Base-by-base conservation (phyloP, 2,797 vertebrate species). In the Bovichtus variegatus region DNA sequence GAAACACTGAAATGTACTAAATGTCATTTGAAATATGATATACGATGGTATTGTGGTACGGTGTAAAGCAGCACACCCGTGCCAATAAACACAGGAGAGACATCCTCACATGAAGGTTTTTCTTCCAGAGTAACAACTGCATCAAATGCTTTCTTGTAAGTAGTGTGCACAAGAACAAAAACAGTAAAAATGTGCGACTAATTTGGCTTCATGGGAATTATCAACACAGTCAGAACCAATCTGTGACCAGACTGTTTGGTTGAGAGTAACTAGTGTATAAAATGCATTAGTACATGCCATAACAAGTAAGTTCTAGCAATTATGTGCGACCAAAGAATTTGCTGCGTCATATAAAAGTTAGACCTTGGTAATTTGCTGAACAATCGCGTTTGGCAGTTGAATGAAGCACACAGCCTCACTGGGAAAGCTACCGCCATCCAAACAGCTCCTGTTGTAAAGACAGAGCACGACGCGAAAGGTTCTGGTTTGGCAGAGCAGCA, bases 401-500 rank as follows among this genome's bases (percentile, higher is more conserved):
- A 74, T 77, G 31, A 21, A 66, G 54, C 51, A 29, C 4, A 29
- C 5, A 15, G 54, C 53, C 67, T 79, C 18, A 18, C 27, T 60
- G 76, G 80, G 64, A 86, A 87, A 71, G 61, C 61, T 68, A 78
- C 74, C 61, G 46, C 31, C 83, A 71, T 69, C 58, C 51, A 80
- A 76, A 81, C 78, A 63, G 72, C 72, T 75, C 77, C 7, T 83
- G 77, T 64, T 81, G 61, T 85, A 71, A 81, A 76, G 58, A 29
- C 44, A 12, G 51, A 46, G 83, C 69, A 43, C 2, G 1, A 72
- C 3, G 80, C 76, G 63, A 77, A 74, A 78, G 81, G 46, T 84
- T 88, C 81, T 76, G 86, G 80, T 80, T 31, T 86, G 86, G 82
- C 83, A 80, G 77, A 9, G 80, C 66, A 77, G 76, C 78, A 59